A percentile compares a stretch with the other conserved stretches of the same genome.
Evolutionary conservation across 2,888 invertebrate species (phyloP).

Genomic region (Zaprionus bogoriensis): DNA sequence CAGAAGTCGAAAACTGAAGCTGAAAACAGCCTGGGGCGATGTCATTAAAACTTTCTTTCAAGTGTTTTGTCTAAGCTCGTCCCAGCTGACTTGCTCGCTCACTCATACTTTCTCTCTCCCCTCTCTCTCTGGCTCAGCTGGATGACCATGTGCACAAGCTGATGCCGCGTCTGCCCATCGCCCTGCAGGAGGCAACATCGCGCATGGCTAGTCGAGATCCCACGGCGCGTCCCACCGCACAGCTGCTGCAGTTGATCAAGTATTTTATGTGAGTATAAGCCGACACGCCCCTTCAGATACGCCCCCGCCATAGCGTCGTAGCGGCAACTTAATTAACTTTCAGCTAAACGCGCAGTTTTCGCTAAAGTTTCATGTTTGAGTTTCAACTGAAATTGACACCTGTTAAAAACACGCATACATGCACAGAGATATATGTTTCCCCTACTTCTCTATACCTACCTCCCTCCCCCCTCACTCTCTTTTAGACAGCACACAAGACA

Average conservation of each 20-base stretch:
- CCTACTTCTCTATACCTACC: background rate
- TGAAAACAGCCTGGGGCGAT: constrained; percentile 24
- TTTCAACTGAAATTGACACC: constrained; percentile 77
- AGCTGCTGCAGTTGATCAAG: constrained; percentile 94
- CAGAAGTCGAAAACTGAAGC: constrained; percentile 10
- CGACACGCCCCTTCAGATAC: background rate
- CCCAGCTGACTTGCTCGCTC: constrained; percentile 5
- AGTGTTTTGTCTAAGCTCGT: constrained; percentile 45
- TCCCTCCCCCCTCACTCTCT: background rate
- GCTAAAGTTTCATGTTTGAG: constrained; percentile 67
- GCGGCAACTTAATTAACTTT: constrained; percentile 70
- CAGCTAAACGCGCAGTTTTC: constrained; percentile 55
- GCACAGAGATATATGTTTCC: constrained; percentile 3
- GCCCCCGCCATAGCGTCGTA: background rate
- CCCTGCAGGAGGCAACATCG: constrained; percentile 93
- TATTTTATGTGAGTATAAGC: constrained; percentile 91
- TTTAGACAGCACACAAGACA: constrained; percentile 19
- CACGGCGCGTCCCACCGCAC: constrained; percentile 94
- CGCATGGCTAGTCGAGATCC: constrained; percentile 93
- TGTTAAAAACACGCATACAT: constrained; percentile 52
- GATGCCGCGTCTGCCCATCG: constrained; percentile 90
- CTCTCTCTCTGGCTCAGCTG: constrained; percentile 85
- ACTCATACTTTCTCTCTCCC: background rate
- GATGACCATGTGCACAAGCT: constrained; percentile 91
- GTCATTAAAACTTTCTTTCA: constrained; percentile 62